Evolutionary conservation across 2,888 invertebrate genomes (phyloP).

Genomic region (Acleris emargana): DNA sequence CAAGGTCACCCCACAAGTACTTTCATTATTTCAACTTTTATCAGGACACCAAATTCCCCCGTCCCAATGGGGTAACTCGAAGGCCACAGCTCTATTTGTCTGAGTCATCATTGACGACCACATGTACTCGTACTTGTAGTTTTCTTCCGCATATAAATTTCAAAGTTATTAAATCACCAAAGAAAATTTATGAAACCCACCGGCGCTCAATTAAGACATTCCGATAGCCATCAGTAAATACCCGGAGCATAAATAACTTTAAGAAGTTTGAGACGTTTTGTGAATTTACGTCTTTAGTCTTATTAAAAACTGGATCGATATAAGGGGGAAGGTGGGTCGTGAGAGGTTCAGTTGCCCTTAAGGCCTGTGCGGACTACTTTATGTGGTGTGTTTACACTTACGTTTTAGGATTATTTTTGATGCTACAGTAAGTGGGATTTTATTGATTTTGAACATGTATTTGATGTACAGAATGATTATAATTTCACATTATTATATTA

Average conservation of each 20-base stretch:
- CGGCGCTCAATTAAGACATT: constrained; percentile 34
- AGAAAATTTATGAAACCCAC: constrained; percentile 12
- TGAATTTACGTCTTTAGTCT: constrained; percentile 16
- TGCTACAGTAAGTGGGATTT: neutral
- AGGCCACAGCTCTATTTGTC: neutral
- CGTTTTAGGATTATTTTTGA: neutral
- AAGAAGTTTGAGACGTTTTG: constrained; percentile 16
- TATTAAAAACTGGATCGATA: constrained; percentile 12
- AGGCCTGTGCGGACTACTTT: neutral
- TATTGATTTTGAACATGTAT: neutral
- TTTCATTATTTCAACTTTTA: too few relatives aligned
- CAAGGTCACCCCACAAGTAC: too few relatives aligned
- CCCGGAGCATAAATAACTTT: constrained; percentile 30
- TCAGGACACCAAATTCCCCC: too few relatives aligned
- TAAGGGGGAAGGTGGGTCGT: neutral
- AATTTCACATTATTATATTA: too few relatives aligned
- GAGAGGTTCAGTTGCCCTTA: constrained; percentile 2
- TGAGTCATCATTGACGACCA: constrained; percentile 15
- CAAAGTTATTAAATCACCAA: constrained; percentile 26
- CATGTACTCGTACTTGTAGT: constrained; percentile 4
- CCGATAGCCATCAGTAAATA: constrained; percentile 34
- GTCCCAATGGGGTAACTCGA: neutral
- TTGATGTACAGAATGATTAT: too few relatives aligned
- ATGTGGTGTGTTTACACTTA: neutral
- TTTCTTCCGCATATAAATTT: constrained; percentile 31